These are phyloP conservation scores for Myiozetetes cayanensis DNA, from an alignment of 2,113 vertebrate species.

Conservation along the genomic window DNA sequence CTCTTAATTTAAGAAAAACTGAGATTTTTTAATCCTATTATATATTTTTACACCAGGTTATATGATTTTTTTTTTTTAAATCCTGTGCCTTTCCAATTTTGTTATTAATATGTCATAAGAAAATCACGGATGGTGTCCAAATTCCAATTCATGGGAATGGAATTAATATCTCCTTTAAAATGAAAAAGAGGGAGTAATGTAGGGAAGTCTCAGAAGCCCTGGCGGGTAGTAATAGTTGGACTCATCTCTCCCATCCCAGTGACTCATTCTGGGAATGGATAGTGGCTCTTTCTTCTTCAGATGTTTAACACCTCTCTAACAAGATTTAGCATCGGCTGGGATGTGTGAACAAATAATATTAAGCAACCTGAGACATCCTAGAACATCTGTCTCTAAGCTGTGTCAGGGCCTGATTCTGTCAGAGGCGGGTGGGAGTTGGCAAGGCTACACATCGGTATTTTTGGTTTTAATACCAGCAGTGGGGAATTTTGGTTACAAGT, in stretches of 20 bases:
- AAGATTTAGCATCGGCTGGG: slow-evolving; percentile 45
- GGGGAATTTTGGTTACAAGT: background rate
- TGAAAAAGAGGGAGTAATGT: background rate
- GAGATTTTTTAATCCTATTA: background rate
- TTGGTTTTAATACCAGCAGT: slow-evolving; percentile 33
- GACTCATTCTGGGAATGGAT: slow-evolving; percentile 53
- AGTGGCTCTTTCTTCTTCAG: slow-evolving; percentile 23
- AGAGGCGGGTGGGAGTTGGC: background rate
- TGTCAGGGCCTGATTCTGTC: slow-evolving; percentile 24
- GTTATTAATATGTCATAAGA: slow-evolving; percentile 46
- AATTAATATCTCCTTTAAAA: slow-evolving; percentile 54
- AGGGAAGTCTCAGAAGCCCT: slow-evolving; percentile 36
- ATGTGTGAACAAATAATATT: slow-evolving; percentile 52
- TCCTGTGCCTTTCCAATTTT: slow-evolving; percentile 19
- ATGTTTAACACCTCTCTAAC: slow-evolving; percentile 45
- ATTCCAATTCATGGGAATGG: slow-evolving; percentile 52
- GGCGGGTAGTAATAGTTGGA: slow-evolving; percentile 7
- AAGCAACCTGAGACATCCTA: slow-evolving; percentile 44
- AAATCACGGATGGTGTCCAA: slow-evolving; percentile 13
- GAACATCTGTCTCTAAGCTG: slow-evolving; percentile 30
- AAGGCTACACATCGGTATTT: background rate
- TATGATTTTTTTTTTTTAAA: background rate
- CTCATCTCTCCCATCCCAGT: background rate
- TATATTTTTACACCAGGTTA: background rate
- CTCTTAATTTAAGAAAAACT: background rate